Base-by-base conservation (phyloP, 2,888 invertebrate species). In the Eurois occulta region DNA sequence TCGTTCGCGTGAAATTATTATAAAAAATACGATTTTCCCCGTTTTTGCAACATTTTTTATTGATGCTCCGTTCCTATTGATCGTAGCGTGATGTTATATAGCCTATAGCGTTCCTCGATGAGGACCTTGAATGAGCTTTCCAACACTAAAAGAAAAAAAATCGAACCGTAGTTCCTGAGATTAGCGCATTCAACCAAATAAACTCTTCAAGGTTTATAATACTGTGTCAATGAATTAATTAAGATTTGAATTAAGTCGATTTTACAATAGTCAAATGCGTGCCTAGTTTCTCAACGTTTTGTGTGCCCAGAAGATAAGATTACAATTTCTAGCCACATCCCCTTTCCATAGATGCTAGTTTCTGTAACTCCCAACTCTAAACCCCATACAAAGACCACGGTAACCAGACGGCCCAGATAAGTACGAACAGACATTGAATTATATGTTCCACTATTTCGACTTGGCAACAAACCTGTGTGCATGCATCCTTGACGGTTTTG, bases 381-480 rank as follows among this genome's bases (percentile, higher is more conserved):
- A 75, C 74, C 38, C 18, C 55, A 67, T n/a, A 70, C 76, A 75
- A 81, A 75, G 24, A 60, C 67, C 24, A 41, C 28, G 32, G 35
- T 52, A 52, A 72, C 72, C 52, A 73, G 18, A 52, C 38, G 41
- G 11, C n/a, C 28, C 52, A 65, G 28, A 79, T 69, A 55, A 38
- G 60, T 64, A 62, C 35, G 41, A 68, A 77, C 35, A 76, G 76
- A 72, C 62, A 72, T 72, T 85, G 76, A 82, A 43, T 82, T 85
- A 82, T 78, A 73, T 75, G 69, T 67, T 55, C 65, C 69, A 75
- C 72, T 78, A 73, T 82, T 78, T 77, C 67, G 46, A 73, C 64
- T 60, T 73, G 60, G 66, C 76, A 28, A 24, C 24, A 32, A 46
- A 79, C 46, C n/a, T 55, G 11, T 38, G 11, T 28, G 28, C 41